Evolutionary conservation across 2,888 invertebrate species (phyloP).

Genomic region (Meta bourneti): DNA sequence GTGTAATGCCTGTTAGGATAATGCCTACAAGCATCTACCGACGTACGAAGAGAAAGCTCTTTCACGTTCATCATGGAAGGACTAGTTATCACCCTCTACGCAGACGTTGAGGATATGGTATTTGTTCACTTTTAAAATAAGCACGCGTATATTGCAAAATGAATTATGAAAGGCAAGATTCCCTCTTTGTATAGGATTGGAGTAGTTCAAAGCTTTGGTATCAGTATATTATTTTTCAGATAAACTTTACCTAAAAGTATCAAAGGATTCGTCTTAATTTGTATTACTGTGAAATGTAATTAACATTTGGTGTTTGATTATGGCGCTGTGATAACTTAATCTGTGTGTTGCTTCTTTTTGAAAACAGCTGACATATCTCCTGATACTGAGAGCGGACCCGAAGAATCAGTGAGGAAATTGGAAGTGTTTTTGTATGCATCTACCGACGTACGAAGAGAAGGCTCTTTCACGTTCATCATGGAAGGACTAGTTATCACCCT

Average conservation of each 20-base stretch:
- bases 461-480: conserved; percentile 84
- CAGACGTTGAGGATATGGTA: conserved; percentile 87
- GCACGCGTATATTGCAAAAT: too few species aligned
- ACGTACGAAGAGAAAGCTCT: conserved; percentile 84
- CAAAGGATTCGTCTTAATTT: too few species aligned
- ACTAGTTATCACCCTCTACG: conserved; percentile 86
- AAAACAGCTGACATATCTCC: conserved; percentile 73
- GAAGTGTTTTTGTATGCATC: conserved; percentile 88
- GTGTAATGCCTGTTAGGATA: too few species aligned
- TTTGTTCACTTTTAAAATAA: neutral
- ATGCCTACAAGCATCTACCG: conserved; percentile 86
- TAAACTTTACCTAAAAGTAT: too few species aligned
- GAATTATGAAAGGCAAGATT: too few species aligned
- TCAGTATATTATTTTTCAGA: too few species aligned
- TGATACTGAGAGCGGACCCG: conserved; percentile 76
- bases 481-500: conserved; percentile 87
- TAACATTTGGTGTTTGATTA: too few species aligned
- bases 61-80: conserved; percentile 86
- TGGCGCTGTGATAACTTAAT: too few species aligned
- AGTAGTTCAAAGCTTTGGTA: too few species aligned
- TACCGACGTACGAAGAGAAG: conserved; percentile 85
- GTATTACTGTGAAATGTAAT: too few species aligned
- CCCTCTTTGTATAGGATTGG: too few species aligned
- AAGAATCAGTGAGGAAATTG: conserved; percentile 84
- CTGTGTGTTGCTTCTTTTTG: neutral